Evolutionary conservation across 2,888 invertebrate species (phyloP).

Genomic region (Drosophila austrosaltans): DNA sequence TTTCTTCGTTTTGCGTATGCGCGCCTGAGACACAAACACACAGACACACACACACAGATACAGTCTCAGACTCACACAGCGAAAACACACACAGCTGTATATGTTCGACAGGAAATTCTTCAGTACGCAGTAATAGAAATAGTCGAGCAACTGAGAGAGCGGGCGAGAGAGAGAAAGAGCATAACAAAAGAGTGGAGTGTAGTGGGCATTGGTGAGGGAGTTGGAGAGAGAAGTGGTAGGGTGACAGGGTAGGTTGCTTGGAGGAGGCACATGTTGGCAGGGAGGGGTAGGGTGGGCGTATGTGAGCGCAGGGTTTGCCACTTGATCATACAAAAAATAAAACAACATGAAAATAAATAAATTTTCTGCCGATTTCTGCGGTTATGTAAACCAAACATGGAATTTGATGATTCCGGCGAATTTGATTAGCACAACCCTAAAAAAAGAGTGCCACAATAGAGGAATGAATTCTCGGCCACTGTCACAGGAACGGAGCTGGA

Average conservation of each 20-base stretch:
- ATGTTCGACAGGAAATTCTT: slow-evolving; percentile 64
- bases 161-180: neutral
- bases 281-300: too few species aligned
- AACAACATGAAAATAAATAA: neutral
- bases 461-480: neutral
- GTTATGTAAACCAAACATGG: slow-evolving; percentile 51
- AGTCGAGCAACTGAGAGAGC: neutral
- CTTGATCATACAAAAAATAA: neutral
- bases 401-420: slow-evolving; percentile 42
- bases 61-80: slow-evolving; percentile 2
- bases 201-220: neutral
- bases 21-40: slow-evolving; percentile 48
- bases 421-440: slow-evolving; percentile 61
- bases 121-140: slow-evolving; percentile 33
- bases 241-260: neutral
- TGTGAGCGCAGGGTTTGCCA: neutral
- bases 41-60: slow-evolving; percentile 12
- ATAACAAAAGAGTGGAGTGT: neutral
- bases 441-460: slow-evolving; percentile 13
- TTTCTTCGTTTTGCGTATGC: slow-evolving; percentile 58
- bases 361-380: slow-evolving; percentile 10
- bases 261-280: neutral
- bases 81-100: slow-evolving; percentile 15
- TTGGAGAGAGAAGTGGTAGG: neutral
- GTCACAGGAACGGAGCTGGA: neutral